phyloP scores from a whole-genome alignment of 2,113 vertebrate species.

The Amphilophus citrinellus region DNA sequence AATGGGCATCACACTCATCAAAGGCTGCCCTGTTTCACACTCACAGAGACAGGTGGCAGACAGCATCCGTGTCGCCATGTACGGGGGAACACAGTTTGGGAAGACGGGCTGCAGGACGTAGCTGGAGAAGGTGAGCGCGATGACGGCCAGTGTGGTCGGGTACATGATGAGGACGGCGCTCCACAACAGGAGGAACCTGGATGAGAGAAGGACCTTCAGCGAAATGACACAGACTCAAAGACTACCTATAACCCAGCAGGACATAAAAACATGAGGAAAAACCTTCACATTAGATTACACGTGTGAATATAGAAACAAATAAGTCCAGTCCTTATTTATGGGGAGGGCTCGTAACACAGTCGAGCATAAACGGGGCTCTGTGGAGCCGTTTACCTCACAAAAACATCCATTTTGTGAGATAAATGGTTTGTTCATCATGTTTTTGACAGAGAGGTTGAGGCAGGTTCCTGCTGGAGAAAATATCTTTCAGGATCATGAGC shows the following conservation, averaged over 20 bases:
- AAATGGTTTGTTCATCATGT: rapidly evolving
- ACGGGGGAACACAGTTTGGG: conserved; percentile 91
- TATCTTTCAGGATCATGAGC: rapidly evolving
- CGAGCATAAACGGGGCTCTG: neutral
- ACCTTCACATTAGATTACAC: neutral
- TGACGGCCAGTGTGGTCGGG: conserved; percentile 95
- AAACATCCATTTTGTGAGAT: neutral
- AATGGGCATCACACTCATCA: neutral
- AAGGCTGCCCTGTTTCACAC: conserved; percentile 50
- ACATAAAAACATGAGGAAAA: neutral
- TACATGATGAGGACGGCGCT: conserved; percentile 97
- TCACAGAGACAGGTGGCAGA: conserved; percentile 93
- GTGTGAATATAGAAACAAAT: rapidly evolving
- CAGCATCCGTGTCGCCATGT: conserved; percentile 89
- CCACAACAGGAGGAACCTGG: conserved; percentile 95
- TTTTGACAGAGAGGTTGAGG: neutral
- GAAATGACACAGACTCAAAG: neutral
- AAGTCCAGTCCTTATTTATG: neutral
- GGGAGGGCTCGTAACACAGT: neutral
- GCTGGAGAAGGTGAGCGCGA: conserved; percentile 96
- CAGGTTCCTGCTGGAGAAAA: neutral
- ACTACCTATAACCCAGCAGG: neutral
- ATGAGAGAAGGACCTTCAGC: neutral
- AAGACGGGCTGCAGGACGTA: conserved; percentile 95
- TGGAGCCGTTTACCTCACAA: neutral